Evolutionary conservation across 2,888 invertebrate species (phyloP), one percentile per base, ranked within the genome.

Genomic region (Yponomeuta evonymella): DNA sequence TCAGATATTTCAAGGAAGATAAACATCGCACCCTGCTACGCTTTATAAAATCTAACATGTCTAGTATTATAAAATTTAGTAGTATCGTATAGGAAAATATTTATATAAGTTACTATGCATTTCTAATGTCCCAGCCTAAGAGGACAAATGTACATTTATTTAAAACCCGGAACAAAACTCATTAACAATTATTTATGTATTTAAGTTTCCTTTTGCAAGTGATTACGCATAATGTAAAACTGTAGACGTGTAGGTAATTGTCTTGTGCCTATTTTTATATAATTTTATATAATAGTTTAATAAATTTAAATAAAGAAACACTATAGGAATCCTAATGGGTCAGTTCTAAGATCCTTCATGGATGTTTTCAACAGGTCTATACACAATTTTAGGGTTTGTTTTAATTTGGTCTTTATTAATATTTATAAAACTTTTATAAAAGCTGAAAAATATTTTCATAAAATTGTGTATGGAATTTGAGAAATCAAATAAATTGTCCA

Each of bases 401-500:
- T 51, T 66, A 48, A 15, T 58, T 58, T 58, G 8, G 51, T 3
- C 12, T 58, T 15, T 58, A 15, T 58, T 15, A 15, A 58, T 15
- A 58, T 58, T 58, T 33, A 58, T 58, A 30, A 10, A 48, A 48
- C 51, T 15, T 69, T 58, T 58, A 51, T 51, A 69, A 30, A 30
- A 70, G 29, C 67, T 70, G 33, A 11, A 62, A n/a, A 63, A 48
- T 66, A 67, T 51, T 62, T 58, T 71, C 75, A 76, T 75, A 76
- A 73, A 75, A 75, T 75, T 91, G 89, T 91, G 90, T 90, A 91
- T 89, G 83, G 85, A 84, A 86, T 88, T 88, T 86, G 85, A 86
- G 85, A 85, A 83, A 87, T 82, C 87, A 91, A 88, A 90, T 87
- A 91, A 89, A 88, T 81, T 81, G 81, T 86, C 84, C 85, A 87